Evolutionary conservation across 2,888 invertebrate species (phyloP), one percentile per base, ranked within the genome.

Genomic region (Cephus nigrinus): DNA sequence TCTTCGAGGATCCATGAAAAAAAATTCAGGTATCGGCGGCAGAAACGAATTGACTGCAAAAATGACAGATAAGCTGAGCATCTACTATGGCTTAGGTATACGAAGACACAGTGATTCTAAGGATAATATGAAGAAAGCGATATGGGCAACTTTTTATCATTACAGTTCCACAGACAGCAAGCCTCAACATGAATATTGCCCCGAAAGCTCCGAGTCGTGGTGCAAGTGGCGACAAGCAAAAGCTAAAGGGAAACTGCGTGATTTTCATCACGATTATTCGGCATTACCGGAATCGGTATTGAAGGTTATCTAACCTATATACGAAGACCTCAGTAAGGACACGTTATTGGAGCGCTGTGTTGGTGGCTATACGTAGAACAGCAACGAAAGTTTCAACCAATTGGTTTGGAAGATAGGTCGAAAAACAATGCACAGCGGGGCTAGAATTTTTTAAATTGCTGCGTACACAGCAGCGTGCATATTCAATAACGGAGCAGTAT

Each of bases 361-460:
- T 68, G 75, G 12, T 68, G 75, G 75, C 32, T 76, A 71, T 69
- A 35, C 36, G 30, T 15, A 72, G 30, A 76, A 76, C 75, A 55
- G 30, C 31, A 69, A n/a, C 30, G 69, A 69, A 31, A 69, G 55
- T 33, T 77, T 74, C 12, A 77, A 78, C 33, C 32, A 75, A 32
- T 33, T 75, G 55, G 74, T 77, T 75, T 78, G 78, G 75, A 35
- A 55, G 69, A 75, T 78, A 40, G 78, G 36, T 33, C 71, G 71
- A 36, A 76, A 76, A 76, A 73, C 40, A 34, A n/a, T 76, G 34
- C 72, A 78, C 76, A 73, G 75, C 72, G 80, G 78, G 36, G 69
- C 75, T 74, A 78, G 75, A 23, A 74, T 80, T 76, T 75, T 79
- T 11, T 75, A 77, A 12, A 80, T 76, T 68, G 74, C 76, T 30